phyloP scores from a whole-genome alignment of 2,113 vertebrate species.

The Casuarius casuarius region DNA sequence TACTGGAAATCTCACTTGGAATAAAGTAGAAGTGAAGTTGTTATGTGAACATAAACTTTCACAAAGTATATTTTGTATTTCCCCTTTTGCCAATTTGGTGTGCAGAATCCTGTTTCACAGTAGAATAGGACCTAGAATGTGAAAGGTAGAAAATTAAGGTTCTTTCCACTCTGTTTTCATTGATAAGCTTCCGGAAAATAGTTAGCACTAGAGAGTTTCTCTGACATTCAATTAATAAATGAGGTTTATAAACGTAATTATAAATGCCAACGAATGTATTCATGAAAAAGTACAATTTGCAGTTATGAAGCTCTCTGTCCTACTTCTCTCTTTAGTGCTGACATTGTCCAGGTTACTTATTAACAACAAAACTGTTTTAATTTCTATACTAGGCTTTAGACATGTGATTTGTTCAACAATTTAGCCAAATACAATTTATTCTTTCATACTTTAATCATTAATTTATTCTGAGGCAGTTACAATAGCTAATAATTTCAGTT shows the following conservation, averaged over 20 bases:
- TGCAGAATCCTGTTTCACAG: neutral
- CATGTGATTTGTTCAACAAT: neutral
- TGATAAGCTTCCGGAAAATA: neutral
- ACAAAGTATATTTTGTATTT: neutral
- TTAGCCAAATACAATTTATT: constrained; percentile 10
- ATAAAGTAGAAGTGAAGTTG: neutral
- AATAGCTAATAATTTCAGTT: neutral
- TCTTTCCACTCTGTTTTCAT: neutral
- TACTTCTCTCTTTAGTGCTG: neutral
- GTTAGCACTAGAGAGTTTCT: neutral
- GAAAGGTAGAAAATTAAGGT: neutral
- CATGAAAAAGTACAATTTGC: neutral
- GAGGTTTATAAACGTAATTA: neutral
- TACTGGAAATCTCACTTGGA: neutral
- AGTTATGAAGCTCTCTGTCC: neutral
- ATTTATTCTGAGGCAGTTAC: neutral
- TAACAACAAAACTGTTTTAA: neutral
- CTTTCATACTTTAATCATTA: neutral
- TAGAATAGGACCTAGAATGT: neutral
- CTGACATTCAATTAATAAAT: neutral
- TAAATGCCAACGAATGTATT: neutral
- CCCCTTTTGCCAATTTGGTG: neutral
- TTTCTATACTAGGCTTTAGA: neutral
- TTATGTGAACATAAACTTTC: neutral
- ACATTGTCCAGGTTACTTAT: neutral